A percentile compares a stretch with the other conserved stretches of the same genome.
These are phyloP conservation scores for Omphaloscelis lunosa DNA, from an alignment of 2,888 invertebrate species.

Conservation along the genomic window DNA sequence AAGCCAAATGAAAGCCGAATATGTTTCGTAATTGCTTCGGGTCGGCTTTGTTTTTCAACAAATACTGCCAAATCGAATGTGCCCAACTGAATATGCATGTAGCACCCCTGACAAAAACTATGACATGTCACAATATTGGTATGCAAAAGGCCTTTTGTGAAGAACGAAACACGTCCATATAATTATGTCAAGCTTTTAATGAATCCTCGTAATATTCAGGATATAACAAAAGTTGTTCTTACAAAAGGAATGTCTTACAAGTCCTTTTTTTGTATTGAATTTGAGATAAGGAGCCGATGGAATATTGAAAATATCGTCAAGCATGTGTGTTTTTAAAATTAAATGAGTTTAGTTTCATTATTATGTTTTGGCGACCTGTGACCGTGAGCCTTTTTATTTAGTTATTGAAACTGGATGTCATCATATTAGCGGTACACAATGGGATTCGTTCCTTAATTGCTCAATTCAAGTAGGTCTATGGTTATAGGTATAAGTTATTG, in stretches of 20 bases:
- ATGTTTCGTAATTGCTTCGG: too few species aligned
- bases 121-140: not conserved
- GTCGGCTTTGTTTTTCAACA: too few species aligned
- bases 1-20: too few species aligned
- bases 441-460: too few species aligned
- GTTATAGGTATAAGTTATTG: too few species aligned
- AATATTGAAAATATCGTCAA: constrained; percentile 1
- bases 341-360: not conserved
- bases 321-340: not conserved
- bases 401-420: too few species aligned
- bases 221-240: constrained; percentile 16
- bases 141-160: constrained; percentile 17
- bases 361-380: too few species aligned
- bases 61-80: too few species aligned
- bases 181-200: constrained; percentile 20
- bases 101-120: not conserved
- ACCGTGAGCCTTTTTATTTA: too few species aligned
- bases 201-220: constrained; percentile 16
- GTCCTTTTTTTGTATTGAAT: constrained; percentile 17
- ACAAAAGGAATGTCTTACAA: not conserved
- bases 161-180: not conserved
- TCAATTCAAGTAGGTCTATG: too few species aligned
- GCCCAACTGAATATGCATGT: too few species aligned
- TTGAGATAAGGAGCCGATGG: not conserved
- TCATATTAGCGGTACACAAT: too few species aligned